These are phyloP conservation scores for Meiosimyza platycephala DNA, from an alignment of 2,888 invertebrate species.

Conservation along the genomic window DNA sequence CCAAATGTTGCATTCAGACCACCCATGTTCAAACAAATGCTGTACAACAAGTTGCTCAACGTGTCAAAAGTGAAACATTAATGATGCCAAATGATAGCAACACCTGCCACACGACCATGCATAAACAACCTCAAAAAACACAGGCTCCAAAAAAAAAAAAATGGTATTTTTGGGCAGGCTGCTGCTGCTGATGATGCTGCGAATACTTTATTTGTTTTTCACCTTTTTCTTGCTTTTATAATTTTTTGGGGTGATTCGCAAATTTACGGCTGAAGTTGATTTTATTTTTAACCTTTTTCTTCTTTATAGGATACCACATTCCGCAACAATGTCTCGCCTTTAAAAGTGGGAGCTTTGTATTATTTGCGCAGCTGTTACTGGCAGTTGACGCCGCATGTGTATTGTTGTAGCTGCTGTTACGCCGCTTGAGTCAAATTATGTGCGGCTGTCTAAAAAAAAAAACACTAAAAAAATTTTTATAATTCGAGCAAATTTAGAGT, in stretches of 20 bases:
- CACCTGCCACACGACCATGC: conserved; percentile 45
- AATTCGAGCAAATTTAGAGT: conserved; percentile 9
- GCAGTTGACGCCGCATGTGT: conserved; percentile 3
- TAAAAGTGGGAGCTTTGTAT: not conserved
- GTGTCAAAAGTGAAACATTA: conserved; percentile 49
- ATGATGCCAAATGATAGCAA: conserved; percentile 49
- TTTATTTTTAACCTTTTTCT: conserved; percentile 10
- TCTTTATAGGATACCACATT: not conserved
- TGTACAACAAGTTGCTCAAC: not conserved
- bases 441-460: not conserved
- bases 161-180: not conserved
- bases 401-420: too few species aligned
- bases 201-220: conserved; percentile 7
- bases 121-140: not conserved
- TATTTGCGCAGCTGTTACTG: not conserved
- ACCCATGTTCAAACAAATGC: too few species aligned
- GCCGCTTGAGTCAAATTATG: too few species aligned
- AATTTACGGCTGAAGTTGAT: conserved; percentile 11
- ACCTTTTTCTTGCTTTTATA: not conserved
- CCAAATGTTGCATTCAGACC: too few species aligned
- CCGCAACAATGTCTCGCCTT: not conserved
- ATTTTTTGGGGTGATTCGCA: conserved; percentile 11
- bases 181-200: conserved; percentile 1
- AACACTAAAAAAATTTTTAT: not conserved
- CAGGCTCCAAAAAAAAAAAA: not conserved